Evolutionary conservation across 2,113 vertebrate genomes (phyloP), one percentile per base, ranked within the genome.

Genomic region (Megaleporinus macrocephalus): DNA sequence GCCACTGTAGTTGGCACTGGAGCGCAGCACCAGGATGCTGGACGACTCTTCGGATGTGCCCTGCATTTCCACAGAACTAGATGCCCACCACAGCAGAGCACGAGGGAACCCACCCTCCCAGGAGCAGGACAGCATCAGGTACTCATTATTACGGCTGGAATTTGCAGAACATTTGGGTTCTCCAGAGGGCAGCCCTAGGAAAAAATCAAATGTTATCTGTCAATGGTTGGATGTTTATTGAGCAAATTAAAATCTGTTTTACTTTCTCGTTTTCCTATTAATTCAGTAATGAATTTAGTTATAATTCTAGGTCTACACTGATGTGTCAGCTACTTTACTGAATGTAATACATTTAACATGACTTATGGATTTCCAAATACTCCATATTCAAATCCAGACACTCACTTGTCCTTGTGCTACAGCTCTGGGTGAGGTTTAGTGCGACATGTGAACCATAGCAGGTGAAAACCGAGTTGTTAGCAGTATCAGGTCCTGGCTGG

Each of bases 91-190:
- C 76, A 96, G 91, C 18, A 90, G 61, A 29, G 93, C 93, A 0
- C 83, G 93, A 0, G 96, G 96, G 0, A 83, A 53, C 1, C 97
- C 96, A 12, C 96, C 95, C 0, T 92, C 92, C 97, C 97, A 97
- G 36, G 89, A 89, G 78, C 96, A 98, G 76, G 92, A 95, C 79
- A 98, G 85, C 93, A 92, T 93, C 89, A 97, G 84, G n/a, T 91
- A 93, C 63, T 94, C 90, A 22, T 91, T 92, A 10, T 89, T 91
- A 44, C 87, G 84, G 0, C 94, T 96, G 61, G 93, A 93, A 0
- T 91, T 89, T 0, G 93, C 95, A 6, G 82, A 78, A 83, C 98
- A 98, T 36, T 79, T 81, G 2, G 95, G 96, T 47, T 92, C 91
- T 62, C 88, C 87, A 0, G 82, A 80, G 0, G 96, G 96, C n/a